Percentiles rank a stretch among this genome's conserved stretches.
These are phyloP conservation scores for Chanos chanos DNA, from an alignment of 2,797 vertebrate species.

Conservation along the genomic window DNA sequence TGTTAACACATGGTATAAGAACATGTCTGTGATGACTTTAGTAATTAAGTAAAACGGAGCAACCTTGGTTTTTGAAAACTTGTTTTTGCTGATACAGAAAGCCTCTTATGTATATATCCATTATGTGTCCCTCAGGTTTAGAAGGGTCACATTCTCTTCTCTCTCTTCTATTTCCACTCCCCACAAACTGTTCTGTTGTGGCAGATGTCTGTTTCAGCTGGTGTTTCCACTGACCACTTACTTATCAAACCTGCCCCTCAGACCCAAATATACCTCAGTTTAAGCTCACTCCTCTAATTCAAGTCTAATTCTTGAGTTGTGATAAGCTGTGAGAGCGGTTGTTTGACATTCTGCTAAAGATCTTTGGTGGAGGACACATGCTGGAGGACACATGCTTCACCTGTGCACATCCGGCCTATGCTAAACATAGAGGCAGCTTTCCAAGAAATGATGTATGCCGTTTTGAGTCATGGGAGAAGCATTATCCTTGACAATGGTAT, in stretches of 20 bases:
- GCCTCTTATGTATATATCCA: neutral
- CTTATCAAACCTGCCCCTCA: neutral
- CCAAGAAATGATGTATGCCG: too few relatives aligned
- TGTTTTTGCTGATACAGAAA: neutral
- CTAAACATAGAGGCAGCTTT: neutral
- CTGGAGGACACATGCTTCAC: neutral
- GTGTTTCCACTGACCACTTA: slow-evolving; percentile 6
- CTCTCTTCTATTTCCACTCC: neutral
- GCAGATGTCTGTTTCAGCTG: neutral
- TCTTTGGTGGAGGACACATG: neutral
- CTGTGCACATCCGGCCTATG: neutral
- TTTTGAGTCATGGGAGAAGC: neutral
- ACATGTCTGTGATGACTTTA: too few relatives aligned
- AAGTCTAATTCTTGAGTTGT: neutral
- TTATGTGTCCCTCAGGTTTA: neutral
- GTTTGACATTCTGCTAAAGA: slow-evolving; percentile 1
- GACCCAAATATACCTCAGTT: slow-evolving; percentile 16
- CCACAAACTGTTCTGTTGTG: too few relatives aligned
- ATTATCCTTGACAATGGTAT: too few relatives aligned
- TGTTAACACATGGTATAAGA: too few relatives aligned
- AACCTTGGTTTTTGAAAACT: too few relatives aligned
- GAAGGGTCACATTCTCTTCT: slow-evolving; percentile 13
- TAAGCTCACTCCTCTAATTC: neutral
- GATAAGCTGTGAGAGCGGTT: slow-evolving; percentile 23
- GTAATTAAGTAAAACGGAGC: too few relatives aligned